Evolutionary conservation across 2,113 vertebrate genomes (phyloP).

Genomic region (Cervus canadensis): DNA sequence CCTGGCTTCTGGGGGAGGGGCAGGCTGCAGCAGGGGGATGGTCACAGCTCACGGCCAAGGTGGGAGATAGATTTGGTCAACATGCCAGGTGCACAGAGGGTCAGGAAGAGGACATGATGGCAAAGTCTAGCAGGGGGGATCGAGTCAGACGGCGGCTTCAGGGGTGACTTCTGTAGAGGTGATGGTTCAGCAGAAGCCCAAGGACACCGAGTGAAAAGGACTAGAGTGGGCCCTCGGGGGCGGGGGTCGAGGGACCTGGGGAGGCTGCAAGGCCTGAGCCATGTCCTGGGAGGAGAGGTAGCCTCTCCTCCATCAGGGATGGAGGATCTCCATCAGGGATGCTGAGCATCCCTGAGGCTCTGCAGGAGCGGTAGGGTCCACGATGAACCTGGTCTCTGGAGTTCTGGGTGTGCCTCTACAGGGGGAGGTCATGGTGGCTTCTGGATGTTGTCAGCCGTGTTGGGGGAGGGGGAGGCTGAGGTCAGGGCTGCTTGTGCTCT

Average conservation of each 20-base stretch:
- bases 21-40: neutral
- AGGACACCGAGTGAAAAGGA: neutral
- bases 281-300: neutral
- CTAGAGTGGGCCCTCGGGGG: accelerated
- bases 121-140: neutral
- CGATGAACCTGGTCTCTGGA: neutral
- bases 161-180: neutral
- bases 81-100: neutral
- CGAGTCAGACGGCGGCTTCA: neutral
- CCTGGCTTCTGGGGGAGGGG: too few relatives aligned
- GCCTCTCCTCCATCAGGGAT: too few relatives aligned
- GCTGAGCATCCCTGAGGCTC: too few relatives aligned
- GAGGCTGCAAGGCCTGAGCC: neutral
- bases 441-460: neutral
- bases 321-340: too few relatives aligned
- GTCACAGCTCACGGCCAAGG: neutral
- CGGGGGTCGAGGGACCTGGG: neutral
- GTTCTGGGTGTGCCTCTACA: neutral
- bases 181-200: neutral
- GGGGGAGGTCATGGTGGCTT: neutral
- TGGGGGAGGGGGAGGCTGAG: neutral
- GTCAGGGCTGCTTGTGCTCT: neutral
- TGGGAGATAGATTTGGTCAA: neutral
- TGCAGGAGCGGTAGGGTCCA: neutral
- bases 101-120: neutral